Conservation (phyloP, 2,888 invertebrate genomes). For the Tetanocera ferruginea region DNA sequence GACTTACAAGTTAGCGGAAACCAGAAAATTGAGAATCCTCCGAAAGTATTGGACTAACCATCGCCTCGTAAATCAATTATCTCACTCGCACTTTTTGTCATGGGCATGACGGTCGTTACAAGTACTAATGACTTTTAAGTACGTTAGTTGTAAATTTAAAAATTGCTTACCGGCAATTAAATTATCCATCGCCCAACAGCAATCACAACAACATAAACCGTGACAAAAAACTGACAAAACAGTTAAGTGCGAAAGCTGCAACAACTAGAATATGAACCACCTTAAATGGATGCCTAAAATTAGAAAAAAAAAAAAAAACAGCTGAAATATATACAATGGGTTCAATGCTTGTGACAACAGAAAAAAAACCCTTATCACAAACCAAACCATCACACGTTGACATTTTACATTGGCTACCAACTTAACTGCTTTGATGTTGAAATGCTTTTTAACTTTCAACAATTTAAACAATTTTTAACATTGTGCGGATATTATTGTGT, state of each 20-base stretch:
- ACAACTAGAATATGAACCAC: not conserved
- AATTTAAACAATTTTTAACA: too few species aligned
- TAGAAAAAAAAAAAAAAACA: not conserved
- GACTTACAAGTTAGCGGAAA: too few species aligned
- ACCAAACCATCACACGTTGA: slow-evolving; percentile 3
- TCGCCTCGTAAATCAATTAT: too few species aligned
- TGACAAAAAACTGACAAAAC: not conserved
- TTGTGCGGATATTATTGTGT: too few species aligned
- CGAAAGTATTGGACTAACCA: too few species aligned
- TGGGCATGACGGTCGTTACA: too few species aligned
- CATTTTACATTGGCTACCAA: not conserved
- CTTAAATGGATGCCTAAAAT: not conserved
- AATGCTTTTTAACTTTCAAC: too few species aligned
- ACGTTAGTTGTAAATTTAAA: not conserved
- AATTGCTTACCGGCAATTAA: not conserved
- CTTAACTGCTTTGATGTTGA: not conserved
- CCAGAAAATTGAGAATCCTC: too few species aligned
- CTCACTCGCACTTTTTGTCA: too few species aligned
- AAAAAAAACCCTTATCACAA: slow-evolving; percentile 1
- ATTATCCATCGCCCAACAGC: not conserved
- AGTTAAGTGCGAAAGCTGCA: not conserved
- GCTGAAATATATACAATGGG: not conserved
- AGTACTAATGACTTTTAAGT: too few species aligned
- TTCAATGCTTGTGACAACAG: slow-evolving; percentile 6
- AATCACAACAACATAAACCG: not conserved